A percentile compares a stretch with the other conserved stretches of the same genome.
phyloP scores from a whole-genome alignment of 2,888 invertebrate species.

The Malthinus seriepunctatus region DNA sequence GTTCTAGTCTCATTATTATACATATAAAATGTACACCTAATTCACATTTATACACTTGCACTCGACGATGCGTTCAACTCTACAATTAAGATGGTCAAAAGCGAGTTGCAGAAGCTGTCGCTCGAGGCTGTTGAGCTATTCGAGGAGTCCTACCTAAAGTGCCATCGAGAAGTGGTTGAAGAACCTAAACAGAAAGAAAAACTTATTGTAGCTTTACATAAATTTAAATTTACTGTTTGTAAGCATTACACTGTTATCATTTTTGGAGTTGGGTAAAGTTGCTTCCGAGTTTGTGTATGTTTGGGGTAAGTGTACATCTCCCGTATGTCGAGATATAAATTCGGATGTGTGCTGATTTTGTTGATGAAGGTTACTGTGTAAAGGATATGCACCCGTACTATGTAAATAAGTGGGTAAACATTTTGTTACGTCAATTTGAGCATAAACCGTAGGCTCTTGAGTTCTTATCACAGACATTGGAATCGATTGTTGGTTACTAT shows the following conservation, averaged over 20 bases:
- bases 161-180: constrained; percentile 50
- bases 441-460: constrained; percentile 60
- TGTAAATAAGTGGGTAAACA: constrained; percentile 43
- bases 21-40: neutral
- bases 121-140: constrained; percentile 49
- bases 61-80: constrained; percentile 4
- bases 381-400: constrained; percentile 50
- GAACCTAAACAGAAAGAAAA: constrained; percentile 39
- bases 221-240: too few species aligned
- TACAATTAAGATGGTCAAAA: constrained; percentile 53
- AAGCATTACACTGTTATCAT: constrained; percentile 45
- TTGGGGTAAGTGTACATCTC: constrained; percentile 46
- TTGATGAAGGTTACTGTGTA: constrained; percentile 51
- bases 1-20: too few species aligned
- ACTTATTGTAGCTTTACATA: neutral
- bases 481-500: constrained; percentile 51
- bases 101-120: constrained; percentile 54
- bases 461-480: constrained; percentile 54
- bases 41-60: neutral
- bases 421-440: constrained; percentile 58
- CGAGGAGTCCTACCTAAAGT: constrained; percentile 47
- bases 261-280: constrained; percentile 47
- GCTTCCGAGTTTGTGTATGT: constrained; percentile 49
- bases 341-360: constrained; percentile 45
- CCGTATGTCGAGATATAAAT: constrained; percentile 47